These are phyloP conservation scores for Lycaon pictus DNA, from an alignment of 2,113 vertebrate species.

Conservation along the genomic window DNA sequence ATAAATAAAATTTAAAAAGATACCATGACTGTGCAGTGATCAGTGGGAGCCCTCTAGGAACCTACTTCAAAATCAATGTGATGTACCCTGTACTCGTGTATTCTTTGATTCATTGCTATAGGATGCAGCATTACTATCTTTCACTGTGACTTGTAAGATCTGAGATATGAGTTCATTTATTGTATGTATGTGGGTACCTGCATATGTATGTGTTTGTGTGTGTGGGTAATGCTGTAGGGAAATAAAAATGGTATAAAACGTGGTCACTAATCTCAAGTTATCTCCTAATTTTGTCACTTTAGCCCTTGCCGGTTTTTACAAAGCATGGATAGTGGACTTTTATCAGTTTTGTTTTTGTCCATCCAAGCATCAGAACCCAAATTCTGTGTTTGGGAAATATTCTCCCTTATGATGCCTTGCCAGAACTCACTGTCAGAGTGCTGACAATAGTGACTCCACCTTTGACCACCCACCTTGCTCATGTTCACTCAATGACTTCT, in stretches of 20 bases:
- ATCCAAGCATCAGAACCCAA: background rate
- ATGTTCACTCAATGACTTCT: background rate
- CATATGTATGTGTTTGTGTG: background rate
- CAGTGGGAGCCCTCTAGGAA: background rate
- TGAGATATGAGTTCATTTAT: background rate
- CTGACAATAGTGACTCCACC: background rate
- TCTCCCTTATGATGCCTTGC: background rate
- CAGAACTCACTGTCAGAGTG: background rate
- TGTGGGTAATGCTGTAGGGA: background rate
- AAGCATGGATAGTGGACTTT: background rate
- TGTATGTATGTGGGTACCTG: background rate
- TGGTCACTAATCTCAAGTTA: background rate
- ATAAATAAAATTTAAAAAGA: too few relatives aligned
- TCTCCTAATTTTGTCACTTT: background rate
- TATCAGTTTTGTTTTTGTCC: background rate
- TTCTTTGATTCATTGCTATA: background rate
- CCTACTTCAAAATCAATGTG: background rate
- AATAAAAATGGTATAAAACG: slow-evolving; percentile 13
- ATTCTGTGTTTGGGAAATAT: background rate
- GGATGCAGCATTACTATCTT: background rate
- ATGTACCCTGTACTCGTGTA: background rate
- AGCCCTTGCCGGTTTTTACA: background rate
- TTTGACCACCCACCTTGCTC: background rate
- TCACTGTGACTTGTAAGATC: background rate
- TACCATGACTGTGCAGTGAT: background rate